A percentile compares a stretch with the other conserved stretches of the same genome.
These are phyloP conservation scores for Dendrophyllia cribrosa DNA, from an alignment of 64 coral and sea anemone species.

Conservation along the genomic window DNA sequence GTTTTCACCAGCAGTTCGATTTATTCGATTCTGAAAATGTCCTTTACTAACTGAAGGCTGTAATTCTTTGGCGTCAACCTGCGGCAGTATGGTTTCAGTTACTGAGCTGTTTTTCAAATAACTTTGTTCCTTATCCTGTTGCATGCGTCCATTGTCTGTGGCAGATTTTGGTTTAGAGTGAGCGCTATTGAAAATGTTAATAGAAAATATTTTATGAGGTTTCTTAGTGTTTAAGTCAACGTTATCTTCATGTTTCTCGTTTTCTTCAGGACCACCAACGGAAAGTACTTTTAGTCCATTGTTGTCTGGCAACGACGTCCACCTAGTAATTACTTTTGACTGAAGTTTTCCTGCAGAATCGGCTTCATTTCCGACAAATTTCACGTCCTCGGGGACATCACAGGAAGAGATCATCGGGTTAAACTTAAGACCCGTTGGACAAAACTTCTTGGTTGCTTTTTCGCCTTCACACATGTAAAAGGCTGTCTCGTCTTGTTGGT, in stretches of 20 bases:
- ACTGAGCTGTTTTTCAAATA: too few species aligned
- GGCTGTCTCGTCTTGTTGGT: conserved; percentile 49
- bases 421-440: conserved; percentile 50
- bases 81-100: too few species aligned
- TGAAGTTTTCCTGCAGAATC: neutral
- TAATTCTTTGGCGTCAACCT: neutral
- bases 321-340: neutral
- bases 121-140: neutral
- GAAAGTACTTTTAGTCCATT: neutral
- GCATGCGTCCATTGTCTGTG: neutral
- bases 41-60: neutral
- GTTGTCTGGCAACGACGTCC: neutral
- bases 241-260: neutral
- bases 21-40: neutral
- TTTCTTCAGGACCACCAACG: neutral
- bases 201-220: conserved; percentile 16
- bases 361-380: conserved; percentile 13
- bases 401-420: conserved; percentile 51
- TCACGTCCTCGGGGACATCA: conserved; percentile 43
- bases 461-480: conserved; percentile 57
- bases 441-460: conserved; percentile 59
- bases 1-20: neutral
- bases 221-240: neutral
- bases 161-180: neutral
- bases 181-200: conserved; percentile 10